Evolutionary conservation across 2,797 vertebrate species (phyloP).

Genomic region (Anableps anableps): DNA sequence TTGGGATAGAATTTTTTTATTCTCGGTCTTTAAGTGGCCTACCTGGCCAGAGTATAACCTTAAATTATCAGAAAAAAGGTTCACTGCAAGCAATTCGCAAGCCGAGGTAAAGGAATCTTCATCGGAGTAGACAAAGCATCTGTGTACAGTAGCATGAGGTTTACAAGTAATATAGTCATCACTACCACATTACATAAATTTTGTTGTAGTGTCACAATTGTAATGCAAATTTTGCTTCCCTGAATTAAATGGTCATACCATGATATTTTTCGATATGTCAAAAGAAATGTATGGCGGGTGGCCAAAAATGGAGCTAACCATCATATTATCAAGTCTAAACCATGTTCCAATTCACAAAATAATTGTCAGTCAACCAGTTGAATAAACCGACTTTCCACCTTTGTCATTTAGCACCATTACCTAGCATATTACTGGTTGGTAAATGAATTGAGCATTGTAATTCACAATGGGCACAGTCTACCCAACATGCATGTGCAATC

Average conservation of each 20-base stretch:
- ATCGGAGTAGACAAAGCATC: not conserved
- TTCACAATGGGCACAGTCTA: constrained; percentile 68
- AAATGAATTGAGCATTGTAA: constrained; percentile 48
- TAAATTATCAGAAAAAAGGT: not conserved
- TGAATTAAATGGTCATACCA: not conserved
- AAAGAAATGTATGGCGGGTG: not conserved
- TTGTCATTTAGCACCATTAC: constrained; percentile 20
- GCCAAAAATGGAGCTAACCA: not conserved
- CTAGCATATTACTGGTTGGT: constrained; percentile 18
- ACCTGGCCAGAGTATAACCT: not conserved
- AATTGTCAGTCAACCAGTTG: constrained; percentile 7
- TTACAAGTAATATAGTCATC: not conserved
- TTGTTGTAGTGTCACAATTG: not conserved
- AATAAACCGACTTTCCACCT: constrained; percentile 16
- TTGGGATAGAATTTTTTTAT: not conserved
- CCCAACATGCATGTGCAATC: constrained; percentile 74
- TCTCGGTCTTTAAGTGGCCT: not conserved
- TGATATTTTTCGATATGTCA: not conserved
- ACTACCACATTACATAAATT: not conserved
- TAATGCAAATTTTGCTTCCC: not conserved
- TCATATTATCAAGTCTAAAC: constrained; percentile 8
- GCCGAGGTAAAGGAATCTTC: not conserved
- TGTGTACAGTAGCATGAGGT: not conserved
- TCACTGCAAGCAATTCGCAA: not conserved
- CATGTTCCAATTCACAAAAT: not conserved